Evolutionary conservation across 2,888 invertebrate genomes (phyloP).

Genomic region (Hyppa rectilinea): DNA sequence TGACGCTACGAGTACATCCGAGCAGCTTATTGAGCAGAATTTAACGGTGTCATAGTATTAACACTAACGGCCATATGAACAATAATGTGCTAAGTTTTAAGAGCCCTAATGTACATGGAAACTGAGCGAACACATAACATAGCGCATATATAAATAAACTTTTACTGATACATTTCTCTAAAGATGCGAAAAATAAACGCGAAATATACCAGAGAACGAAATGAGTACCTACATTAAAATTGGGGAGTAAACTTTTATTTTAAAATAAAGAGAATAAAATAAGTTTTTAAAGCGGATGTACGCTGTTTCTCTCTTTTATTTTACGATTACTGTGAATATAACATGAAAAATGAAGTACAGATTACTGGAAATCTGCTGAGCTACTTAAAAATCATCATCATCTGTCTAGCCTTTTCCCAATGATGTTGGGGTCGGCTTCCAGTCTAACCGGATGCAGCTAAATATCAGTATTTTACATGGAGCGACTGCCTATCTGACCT

Average conservation of each 20-base stretch:
- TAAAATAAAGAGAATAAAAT: constrained; percentile 11
- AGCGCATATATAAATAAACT: constrained; percentile 25
- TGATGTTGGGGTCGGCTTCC: too few relatives aligned
- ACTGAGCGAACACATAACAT: constrained; percentile 11
- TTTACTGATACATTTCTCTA: constrained; percentile 27
- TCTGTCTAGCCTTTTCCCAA: too few relatives aligned
- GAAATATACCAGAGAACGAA: constrained; percentile 11
- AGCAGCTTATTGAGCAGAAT: constrained; percentile 54
- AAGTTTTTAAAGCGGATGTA: constrained; percentile 2
- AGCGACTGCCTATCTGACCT: too few relatives aligned
- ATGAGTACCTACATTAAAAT: constrained; percentile 22
- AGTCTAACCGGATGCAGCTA: too few relatives aligned
- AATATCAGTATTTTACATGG: too few relatives aligned
- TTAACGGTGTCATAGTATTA: constrained; percentile 39
- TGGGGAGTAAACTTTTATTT: constrained; percentile 1
- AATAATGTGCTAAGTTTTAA: constrained; percentile 45
- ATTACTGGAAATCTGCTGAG: neutral
- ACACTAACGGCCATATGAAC: constrained; percentile 33
- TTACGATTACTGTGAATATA: neutral
- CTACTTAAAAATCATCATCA: too few relatives aligned
- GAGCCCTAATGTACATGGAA: constrained; percentile 26
- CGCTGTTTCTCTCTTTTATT: constrained; percentile 1
- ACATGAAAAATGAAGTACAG: neutral
- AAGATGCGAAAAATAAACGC: constrained; percentile 10
- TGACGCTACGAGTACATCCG: constrained; percentile 17